Evolutionary conservation across 2,797 vertebrate genomes (phyloP).

Genomic region (Chromis chromis): DNA sequence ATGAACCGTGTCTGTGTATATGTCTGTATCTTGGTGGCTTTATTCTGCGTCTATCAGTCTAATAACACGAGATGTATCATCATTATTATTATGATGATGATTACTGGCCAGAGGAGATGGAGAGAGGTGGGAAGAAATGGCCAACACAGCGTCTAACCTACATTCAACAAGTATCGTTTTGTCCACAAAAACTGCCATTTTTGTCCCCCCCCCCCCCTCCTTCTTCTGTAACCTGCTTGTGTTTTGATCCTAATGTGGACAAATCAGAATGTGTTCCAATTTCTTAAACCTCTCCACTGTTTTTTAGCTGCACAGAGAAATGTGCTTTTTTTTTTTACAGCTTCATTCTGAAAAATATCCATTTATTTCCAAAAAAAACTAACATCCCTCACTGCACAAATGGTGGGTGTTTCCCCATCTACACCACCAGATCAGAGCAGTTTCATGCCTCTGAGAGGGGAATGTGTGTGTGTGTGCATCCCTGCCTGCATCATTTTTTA

Average conservation of each 20-base stretch:
- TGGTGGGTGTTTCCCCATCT: constrained; percentile 76
- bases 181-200: constrained; percentile 41
- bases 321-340: constrained; percentile 27
- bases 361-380: constrained; percentile 21
- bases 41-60: constrained; percentile 53
- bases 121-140: no score
- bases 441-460: constrained; percentile 58
- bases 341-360: not conserved
- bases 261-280: constrained; percentile 15
- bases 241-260: constrained; percentile 40
- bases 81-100: no score
- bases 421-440: constrained; percentile 67
- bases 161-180: constrained; percentile 86
- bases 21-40: constrained; percentile 70
- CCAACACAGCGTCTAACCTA: constrained; percentile 35
- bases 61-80: constrained; percentile 21
- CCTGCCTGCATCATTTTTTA: constrained; percentile 61
- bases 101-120: constrained; percentile 8
- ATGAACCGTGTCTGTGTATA: constrained; percentile 78
- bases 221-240: constrained; percentile 19
- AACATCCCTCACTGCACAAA: constrained; percentile 55
- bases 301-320: constrained; percentile 1
- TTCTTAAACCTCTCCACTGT: constrained; percentile 5
- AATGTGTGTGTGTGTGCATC: constrained; percentile 36
- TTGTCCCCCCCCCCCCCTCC: no score